These are phyloP conservation scores for Abrostola tripartita DNA, from an alignment of 2,888 invertebrate genomes.

Conservation along the genomic window DNA sequence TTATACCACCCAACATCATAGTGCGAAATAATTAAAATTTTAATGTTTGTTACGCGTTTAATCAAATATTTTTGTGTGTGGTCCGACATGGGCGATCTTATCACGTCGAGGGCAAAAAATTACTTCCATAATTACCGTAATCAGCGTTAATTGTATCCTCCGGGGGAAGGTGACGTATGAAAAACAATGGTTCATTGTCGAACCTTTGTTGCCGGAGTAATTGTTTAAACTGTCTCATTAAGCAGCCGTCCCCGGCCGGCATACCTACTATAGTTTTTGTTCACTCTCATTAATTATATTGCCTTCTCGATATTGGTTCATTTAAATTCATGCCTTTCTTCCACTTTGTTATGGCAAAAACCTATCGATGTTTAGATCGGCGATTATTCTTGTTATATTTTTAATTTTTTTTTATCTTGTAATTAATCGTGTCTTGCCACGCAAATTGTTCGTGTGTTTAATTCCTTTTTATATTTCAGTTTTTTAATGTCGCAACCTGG, in stretches of 20 bases:
- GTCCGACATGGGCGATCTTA: slow-evolving; percentile 46
- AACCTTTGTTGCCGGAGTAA: slow-evolving; percentile 70
- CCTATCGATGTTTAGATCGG: slow-evolving; percentile 46
- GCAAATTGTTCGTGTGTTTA: slow-evolving; percentile 50
- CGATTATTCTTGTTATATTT: slow-evolving; percentile 36
- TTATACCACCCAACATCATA: slow-evolving; percentile 38
- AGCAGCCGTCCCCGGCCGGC: slow-evolving; percentile 53
- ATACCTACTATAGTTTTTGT: slow-evolving; percentile 56
- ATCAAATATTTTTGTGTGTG: slow-evolving; percentile 49
- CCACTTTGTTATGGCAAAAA: slow-evolving; percentile 32
- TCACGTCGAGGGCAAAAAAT: slow-evolving; percentile 55
- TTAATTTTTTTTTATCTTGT: too few species aligned
- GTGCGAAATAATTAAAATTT: slow-evolving; percentile 45
- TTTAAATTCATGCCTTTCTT: slow-evolving; percentile 50
- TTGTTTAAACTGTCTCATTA: slow-evolving; percentile 76
- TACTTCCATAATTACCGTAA: slow-evolving; percentile 72
- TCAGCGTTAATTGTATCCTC: slow-evolving; percentile 72
- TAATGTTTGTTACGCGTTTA: slow-evolving; percentile 37
- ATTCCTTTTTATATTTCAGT: slow-evolving; percentile 46
- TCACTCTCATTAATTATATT: slow-evolving; percentile 57
- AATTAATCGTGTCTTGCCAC: slow-evolving; percentile 51
- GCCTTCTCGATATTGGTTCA: slow-evolving; percentile 39
- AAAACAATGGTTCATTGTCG: slow-evolving; percentile 72
- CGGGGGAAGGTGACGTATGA: slow-evolving; percentile 72
- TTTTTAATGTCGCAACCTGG: slow-evolving; percentile 24